Conservation (phyloP, 2,113 vertebrate species). For the Oncorhynchus kisutch region DNA sequence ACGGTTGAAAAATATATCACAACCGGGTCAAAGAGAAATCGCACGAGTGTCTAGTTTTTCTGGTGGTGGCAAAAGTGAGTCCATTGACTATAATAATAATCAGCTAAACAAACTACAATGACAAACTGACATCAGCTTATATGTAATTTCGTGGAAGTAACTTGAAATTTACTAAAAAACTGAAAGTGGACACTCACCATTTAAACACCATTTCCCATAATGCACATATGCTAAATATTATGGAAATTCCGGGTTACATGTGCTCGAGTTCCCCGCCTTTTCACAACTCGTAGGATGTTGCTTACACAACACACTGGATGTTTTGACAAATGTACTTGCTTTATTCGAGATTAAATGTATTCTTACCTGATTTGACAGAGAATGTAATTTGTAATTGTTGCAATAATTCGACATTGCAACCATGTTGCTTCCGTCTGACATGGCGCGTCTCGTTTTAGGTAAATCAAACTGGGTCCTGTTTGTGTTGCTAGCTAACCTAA, state of each 20-base stretch:
- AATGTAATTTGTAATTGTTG: constrained; percentile 35
- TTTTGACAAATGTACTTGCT: background rate
- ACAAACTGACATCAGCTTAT: too few species aligned
- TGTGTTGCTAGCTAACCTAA: background rate
- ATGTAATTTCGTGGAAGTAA: too few species aligned
- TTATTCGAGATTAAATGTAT: background rate
- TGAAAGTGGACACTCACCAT: too few species aligned
- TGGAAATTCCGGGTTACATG: constrained; percentile 62
- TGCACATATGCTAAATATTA: background rate
- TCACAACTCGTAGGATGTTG: constrained; percentile 45
- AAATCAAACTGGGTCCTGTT: constrained; percentile 51
- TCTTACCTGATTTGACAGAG: background rate
- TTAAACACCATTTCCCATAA: constrained; percentile 40
- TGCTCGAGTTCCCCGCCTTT: constrained; percentile 79
- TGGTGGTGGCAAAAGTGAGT: too few species aligned
- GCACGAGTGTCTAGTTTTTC: too few species aligned
- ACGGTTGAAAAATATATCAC: too few species aligned
- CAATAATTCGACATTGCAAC: background rate
- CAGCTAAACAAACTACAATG: too few species aligned
- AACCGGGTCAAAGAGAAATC: too few species aligned
- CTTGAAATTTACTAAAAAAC: too few species aligned
- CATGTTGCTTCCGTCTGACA: constrained; percentile 94
- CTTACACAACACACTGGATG: constrained; percentile 18
- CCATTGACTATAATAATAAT: too few species aligned
- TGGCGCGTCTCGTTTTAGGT: constrained; percentile 94